phyloP scores from a whole-genome alignment of 2,113 vertebrate species.

The Prunella himalayana region DNA sequence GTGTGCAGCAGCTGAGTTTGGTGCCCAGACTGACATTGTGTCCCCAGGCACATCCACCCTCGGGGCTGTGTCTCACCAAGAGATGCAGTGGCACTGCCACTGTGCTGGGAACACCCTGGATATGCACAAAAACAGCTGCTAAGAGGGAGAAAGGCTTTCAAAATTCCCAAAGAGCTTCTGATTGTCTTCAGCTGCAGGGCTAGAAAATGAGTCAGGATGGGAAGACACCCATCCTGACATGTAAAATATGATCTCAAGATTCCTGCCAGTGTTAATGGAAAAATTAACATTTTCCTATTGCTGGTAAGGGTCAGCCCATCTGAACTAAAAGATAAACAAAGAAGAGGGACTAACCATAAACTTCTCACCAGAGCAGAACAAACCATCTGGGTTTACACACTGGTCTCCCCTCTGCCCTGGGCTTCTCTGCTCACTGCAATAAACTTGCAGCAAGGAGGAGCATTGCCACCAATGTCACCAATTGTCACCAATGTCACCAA shows the following conservation, averaged over 20 bases:
- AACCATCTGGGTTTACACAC: background rate
- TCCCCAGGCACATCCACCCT: background rate
- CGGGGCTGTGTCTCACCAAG: background rate
- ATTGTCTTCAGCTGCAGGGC: background rate
- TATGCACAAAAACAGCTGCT: background rate
- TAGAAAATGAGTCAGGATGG: background rate
- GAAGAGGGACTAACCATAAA: background rate
- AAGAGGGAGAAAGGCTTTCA: background rate
- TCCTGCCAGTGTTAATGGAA: background rate
- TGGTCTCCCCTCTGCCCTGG: background rate
- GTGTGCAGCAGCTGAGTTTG: background rate
- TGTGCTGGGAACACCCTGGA: background rate
- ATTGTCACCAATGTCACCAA: background rate
- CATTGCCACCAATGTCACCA: background rate
- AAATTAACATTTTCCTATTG: background rate
- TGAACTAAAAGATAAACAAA: background rate
- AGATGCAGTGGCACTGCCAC: background rate
- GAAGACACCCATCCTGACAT: background rate
- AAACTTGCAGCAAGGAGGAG: background rate
- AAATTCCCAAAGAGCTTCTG: background rate
- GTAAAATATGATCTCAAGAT: background rate
- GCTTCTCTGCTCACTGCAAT: background rate
- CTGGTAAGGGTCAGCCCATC: background rate
- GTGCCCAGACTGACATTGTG: background rate
- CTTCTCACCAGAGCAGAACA: background rate